Conservation (phyloP, 2,797 vertebrate genomes). For the Natrix natrix region DNA sequence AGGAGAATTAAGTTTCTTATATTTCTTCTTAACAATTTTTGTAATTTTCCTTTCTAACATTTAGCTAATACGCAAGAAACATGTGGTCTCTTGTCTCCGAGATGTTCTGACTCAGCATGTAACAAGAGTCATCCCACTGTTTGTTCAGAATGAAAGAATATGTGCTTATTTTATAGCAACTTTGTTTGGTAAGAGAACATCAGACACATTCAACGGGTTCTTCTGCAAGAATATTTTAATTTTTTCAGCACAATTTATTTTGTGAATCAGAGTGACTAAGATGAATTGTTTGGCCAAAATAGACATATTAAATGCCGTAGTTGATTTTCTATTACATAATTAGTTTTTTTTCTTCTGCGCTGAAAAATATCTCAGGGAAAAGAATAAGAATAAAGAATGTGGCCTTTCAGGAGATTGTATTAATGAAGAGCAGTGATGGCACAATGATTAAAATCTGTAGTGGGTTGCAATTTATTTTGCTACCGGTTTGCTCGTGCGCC, state of each 20-base stretch:
- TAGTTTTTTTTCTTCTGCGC: neutral
- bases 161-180: conserved; percentile 74
- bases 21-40: neutral
- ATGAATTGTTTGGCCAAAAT: neutral
- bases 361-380: neutral
- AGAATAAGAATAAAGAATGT: neutral
- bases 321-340: neutral
- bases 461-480: no score
- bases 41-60: conserved; percentile 1
- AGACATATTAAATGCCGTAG: neutral
- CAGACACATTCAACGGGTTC: neutral
- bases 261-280: neutral
- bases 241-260: neutral
- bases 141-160: conserved; percentile 78
- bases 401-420: neutral
- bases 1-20: neutral
- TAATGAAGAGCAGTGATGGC: neutral
- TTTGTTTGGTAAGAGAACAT: conserved; percentile 81
- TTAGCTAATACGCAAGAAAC: conserved; percentile 76
- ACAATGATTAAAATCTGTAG: neutral
- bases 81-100: conserved; percentile 66
- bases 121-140: conserved; percentile 71
- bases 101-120: conserved; percentile 73
- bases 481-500: no score
- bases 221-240: neutral